Evolutionary conservation across 2,888 invertebrate species (phyloP).

Genomic region (Mesorhabditis belari): DNA sequence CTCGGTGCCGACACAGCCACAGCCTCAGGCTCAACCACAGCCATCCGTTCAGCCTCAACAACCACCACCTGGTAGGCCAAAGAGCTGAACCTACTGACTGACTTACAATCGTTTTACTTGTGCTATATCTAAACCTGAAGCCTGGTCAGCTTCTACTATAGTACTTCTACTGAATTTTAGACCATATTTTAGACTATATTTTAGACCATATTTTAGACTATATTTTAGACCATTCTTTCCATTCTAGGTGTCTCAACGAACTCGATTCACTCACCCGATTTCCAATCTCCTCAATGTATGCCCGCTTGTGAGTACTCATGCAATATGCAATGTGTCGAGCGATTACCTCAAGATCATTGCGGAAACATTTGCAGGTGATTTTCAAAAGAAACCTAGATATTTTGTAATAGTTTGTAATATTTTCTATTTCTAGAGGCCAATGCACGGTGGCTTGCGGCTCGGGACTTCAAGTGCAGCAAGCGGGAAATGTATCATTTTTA

Average conservation of each 20-base stretch:
- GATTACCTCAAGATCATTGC: conserved; percentile 29
- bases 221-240: neutral
- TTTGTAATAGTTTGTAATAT: neutral
- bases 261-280: conserved; percentile 8
- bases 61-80: neutral
- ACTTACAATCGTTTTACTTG: no score
- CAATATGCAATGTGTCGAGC: conserved; percentile 27
- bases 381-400: no score
- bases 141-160: no score
- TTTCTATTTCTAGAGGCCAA: neutral
- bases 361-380: conserved; percentile 21
- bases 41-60: no score
- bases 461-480: neutral
- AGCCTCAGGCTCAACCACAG: no score
- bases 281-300: conserved; percentile 28
- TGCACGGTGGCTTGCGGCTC: neutral
- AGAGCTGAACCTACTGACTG: no score
- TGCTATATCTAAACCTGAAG: no score
- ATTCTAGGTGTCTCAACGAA: neutral
- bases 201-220: no score
- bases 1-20: neutral
- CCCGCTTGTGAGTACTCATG: conserved; percentile 29
- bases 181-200: no score
- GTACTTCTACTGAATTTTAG: no score
- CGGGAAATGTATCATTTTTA: no score